Base-by-base conservation (phyloP, 2,888 invertebrate species). In the Drosophila kuntzei region DNA sequence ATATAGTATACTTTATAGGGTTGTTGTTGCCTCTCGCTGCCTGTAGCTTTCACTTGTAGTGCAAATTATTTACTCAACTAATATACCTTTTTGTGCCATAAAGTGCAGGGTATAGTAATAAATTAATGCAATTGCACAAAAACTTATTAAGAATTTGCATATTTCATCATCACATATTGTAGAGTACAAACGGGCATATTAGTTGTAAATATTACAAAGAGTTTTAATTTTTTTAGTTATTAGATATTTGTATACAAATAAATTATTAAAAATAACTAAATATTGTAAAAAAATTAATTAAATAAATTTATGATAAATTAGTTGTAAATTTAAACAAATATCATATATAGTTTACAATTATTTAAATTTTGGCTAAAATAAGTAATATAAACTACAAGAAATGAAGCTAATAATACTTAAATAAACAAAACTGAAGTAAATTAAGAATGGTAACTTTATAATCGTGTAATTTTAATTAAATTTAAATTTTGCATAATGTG, bases 121-220 rank as follows among this genome's bases (percentile, higher is more conserved):
- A 54, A 69, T 54, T 43, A 53, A 49, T 53, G 57, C 58, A 53
- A 54, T 29, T 43, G 29, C 32, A 49, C 18, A 41, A 20, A 9
- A 53, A 59, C 37, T 37, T 32, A 54, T 54, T 54, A 54, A 36
- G 47, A 32, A 65, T 58, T 53, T 43, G 36, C 53, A 49, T 65
- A 59, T 68, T 68, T 53, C 32, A 68, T 65, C 25, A 47, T 27
- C 14, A 54, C n/a, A n/a, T n/a, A 8, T 29, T 18, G 25, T 14
- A 8, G 0, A 43, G 20, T 20, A 5, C 5, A 27, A 46, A n/a
- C 7, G 12, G 36, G 27, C 9, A 60, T 63, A 59, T 50, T 18
- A 11, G 29, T 44, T 18, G 5, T 3, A 39, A 8, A 9, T n/a
- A 5, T 12, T 7, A 6, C 11, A 9, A 18, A n/a, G 2, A 29